Evolutionary conservation across 2,113 vertebrate species (phyloP).

Genomic region (Urocolius indicus): DNA sequence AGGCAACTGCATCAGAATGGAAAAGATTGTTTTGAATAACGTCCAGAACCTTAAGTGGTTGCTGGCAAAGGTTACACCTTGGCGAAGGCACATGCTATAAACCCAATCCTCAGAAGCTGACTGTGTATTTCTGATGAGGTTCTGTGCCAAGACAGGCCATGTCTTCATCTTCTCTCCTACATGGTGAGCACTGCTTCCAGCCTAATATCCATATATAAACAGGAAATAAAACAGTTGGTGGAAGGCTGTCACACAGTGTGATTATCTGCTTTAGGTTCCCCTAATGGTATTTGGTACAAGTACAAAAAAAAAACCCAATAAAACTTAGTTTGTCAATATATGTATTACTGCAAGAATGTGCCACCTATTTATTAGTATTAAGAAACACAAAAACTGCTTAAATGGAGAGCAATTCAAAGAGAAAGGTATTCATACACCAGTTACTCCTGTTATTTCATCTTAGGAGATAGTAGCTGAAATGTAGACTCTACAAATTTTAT

Average conservation of each 20-base stretch:
- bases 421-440: background rate
- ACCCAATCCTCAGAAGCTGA: background rate
- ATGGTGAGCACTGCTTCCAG: background rate
- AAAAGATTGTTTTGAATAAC: background rate
- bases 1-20: background rate
- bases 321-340: background rate
- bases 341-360: background rate
- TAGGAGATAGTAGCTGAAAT: background rate
- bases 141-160: background rate
- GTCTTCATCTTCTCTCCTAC: background rate
- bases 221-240: background rate
- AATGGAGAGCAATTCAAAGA: background rate
- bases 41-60: conserved; percentile 15
- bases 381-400: background rate
- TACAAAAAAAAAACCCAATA: background rate
- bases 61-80: background rate
- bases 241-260: background rate
- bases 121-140: background rate
- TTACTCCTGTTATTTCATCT: background rate
- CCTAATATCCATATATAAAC: background rate
- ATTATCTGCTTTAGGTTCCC: background rate
- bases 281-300: background rate
- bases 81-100: background rate
- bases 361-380: background rate
- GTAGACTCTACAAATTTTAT: background rate